Evolutionary conservation across 2,888 invertebrate genomes (phyloP), one percentile per base, ranked within the genome.

Genomic region (Epirrhoe alternata): DNA sequence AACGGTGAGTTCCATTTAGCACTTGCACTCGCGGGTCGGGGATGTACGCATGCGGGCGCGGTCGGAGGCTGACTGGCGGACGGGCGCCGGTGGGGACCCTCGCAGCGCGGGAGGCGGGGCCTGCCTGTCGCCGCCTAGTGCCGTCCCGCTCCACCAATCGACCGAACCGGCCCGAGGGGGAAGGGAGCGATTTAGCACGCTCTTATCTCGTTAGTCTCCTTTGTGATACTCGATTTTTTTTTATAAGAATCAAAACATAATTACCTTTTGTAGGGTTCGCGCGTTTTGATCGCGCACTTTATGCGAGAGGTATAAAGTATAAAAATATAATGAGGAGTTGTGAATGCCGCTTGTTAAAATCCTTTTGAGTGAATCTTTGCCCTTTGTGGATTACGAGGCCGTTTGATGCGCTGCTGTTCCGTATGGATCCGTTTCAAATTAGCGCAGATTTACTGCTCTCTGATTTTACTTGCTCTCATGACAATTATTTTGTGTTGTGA

Each of bases 141-240:
- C 86, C 85, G 81, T 86, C 87, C 86, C 82, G 81, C 87, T 89
- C 90, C 81, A 79, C 93, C 93, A 92, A 92, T 92, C 90, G 89
- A 89, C 89, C 84, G 89, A 89, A 89, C 90, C 88, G 89, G 92
- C 91, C 92, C 90, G 88, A 75, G 87, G 89, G 89, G 88, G 90
- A 16, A 87, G 88, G 89, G 88, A 83, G 83, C 92, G 92, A 92
- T 93, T 93, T 92, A 92, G 92, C 92, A 92, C 92, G 91, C 92
- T 92, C 90, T 92, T 93, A 93, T 92, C 92, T 93, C 93, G 93
- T 92, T 92, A 93, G 92, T 88, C 90, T 89, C 92, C 92, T 93
- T 93, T 92, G 92, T 93, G 92, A 92, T 91, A 86, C 91, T 90
- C 87, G 86, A 88, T 91, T 91, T 90, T 89, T 47, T 91, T 91